Evolutionary conservation across 2,113 vertebrate genomes (phyloP), one percentile per base, ranked within the genome.

Genomic region (Thryonomys swinderianus): DNA sequence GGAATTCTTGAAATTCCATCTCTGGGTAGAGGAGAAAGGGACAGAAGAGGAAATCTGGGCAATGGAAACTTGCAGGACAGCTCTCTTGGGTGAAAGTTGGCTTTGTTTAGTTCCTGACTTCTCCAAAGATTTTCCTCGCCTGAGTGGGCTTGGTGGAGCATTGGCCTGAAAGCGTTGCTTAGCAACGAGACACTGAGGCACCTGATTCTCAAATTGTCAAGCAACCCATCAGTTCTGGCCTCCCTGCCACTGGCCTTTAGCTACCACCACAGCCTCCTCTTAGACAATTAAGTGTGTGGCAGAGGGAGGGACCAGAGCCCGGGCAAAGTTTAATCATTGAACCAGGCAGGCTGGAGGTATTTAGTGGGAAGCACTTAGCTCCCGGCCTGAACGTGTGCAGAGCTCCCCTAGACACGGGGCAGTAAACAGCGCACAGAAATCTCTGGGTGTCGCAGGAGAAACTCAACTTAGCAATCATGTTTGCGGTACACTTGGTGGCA

Each of bases 401-500:
- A 64, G 40, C 88, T 92, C 6, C 14, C 16, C 94, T 23, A 32
- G 85, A 93, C 55, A 51, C 71, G n/a, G 0, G 20, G 83, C 85
- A 88, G 37, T 89, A 69, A 79, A 83, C 59, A 27, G 71, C 0
- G 51, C 74, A 32, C 97, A 23, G 92, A 95, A 96, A 69, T 90
- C 87, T 89, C 96, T 73, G 95, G 90, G 73, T 62, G 27, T 3
- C 88, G 89, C 82, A 16, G 76, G 76, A 94, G 67, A 59, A 95
- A 93, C 0, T 51, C 16, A 64, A 71, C 93, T 93, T 82, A 79
- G 96, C 45, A 45, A 99, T 98, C 96, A 99, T 99, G 99, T 99
- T 99, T 83, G 99, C 99, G 0, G 98, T 99, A 83, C 99, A 99
- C 90, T 97, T 99, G 90, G 51, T 99, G 97, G 98, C 99, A 14